Conservation (phyloP, 2,113 vertebrate species). For the Seriola aureovittata region DNA sequence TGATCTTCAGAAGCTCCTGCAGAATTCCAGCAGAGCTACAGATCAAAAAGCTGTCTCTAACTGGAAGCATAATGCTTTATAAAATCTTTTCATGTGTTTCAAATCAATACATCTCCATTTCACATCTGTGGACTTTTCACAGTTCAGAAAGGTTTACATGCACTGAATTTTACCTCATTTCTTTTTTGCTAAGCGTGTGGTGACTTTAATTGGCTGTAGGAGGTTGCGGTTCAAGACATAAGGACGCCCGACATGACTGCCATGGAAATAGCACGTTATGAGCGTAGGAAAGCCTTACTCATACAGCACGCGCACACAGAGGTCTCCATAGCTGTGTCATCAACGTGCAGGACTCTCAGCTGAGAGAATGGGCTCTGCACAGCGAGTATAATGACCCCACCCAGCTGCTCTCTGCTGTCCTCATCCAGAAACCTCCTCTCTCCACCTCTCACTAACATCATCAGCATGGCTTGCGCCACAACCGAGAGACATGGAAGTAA, state of each 20-base stretch:
- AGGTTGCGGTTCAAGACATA: constrained; percentile 51
- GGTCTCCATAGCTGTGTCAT: constrained; percentile 56
- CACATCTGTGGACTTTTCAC: constrained; percentile 28
- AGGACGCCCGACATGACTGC: constrained; percentile 38
- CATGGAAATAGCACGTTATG: constrained; percentile 59
- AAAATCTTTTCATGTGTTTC: constrained; percentile 57
- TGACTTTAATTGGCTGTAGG: constrained; percentile 58
- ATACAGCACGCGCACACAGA: constrained; percentile 40
- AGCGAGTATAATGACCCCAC: constrained; percentile 63
- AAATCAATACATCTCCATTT: constrained; percentile 41
- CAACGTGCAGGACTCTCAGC: constrained; percentile 47
- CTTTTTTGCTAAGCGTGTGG: constrained; percentile 45
- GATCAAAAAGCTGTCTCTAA: constrained; percentile 52
- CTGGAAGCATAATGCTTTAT: constrained; percentile 26
- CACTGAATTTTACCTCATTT: constrained; percentile 36
- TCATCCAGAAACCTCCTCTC: constrained; percentile 53
- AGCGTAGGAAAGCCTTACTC: constrained; percentile 73
- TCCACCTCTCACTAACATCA: constrained; percentile 72
- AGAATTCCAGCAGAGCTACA: constrained; percentile 5
- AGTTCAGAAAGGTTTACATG: constrained; percentile 5
- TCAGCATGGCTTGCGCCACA: constrained; percentile 60
- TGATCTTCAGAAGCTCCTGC: constrained; percentile 17
- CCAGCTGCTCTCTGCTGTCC: constrained; percentile 56
- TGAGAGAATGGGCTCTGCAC: constrained; percentile 47
- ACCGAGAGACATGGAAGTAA: constrained; percentile 82